phyloP scores from a whole-genome alignment of 1,140 invertebrate genomes.

The Antheraea mylitta region DNA sequence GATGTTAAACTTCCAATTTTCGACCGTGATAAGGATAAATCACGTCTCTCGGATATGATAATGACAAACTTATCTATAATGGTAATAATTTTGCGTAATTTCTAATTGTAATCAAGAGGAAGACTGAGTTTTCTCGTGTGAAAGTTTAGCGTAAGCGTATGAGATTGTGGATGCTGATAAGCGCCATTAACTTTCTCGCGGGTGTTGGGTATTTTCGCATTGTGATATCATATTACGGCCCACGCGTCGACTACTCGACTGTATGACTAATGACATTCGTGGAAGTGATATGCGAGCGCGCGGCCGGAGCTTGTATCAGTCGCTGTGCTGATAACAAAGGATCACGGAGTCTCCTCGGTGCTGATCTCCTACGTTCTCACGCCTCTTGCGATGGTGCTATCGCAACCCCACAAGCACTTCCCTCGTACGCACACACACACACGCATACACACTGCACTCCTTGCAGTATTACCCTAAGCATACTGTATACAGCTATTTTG shows the following conservation, averaged over 20 bases:
- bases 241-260: constrained; percentile 70
- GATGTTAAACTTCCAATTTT: constrained; percentile 81
- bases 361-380: constrained; percentile 27
- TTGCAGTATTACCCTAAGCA: constrained; percentile 32
- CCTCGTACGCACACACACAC: constrained; percentile 26
- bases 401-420: constrained; percentile 26
- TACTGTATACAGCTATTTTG: constrained; percentile 61
- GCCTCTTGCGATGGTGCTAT: constrained; percentile 14
- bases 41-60: constrained; percentile 77
- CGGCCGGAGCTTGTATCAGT: constrained; percentile 57
- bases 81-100: constrained; percentile 64
- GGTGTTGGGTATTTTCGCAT: constrained; percentile 79
- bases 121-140: constrained; percentile 73
- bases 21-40: constrained; percentile 79
- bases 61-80: constrained; percentile 76
- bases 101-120: constrained; percentile 34
- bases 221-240: constrained; percentile 80
- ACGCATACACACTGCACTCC: constrained; percentile 31
- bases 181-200: constrained; percentile 80
- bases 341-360: constrained; percentile 48
- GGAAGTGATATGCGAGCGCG: constrained; percentile 72
- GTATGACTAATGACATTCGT: constrained; percentile 78
- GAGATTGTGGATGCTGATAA: constrained; percentile 79
- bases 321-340: constrained; percentile 73
- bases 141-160: constrained; percentile 77